Base-by-base conservation (phyloP, 2,888 invertebrate genomes). In the Bembecia ichneumoniformis region DNA sequence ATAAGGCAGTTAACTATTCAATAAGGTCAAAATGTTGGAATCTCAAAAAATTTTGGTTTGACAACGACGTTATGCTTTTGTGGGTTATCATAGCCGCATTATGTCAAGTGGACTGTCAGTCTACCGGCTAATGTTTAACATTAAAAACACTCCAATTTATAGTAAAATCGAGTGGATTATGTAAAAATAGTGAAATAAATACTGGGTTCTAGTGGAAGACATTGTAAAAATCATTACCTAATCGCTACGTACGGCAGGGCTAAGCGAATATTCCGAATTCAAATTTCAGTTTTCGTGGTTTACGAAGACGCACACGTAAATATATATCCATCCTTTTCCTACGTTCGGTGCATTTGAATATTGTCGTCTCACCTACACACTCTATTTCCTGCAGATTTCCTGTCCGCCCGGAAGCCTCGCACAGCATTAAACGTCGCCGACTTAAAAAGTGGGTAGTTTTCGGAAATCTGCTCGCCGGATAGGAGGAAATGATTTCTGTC, bases 401-500 rank as follows among this genome's bases (percentile, higher is more conserved):
- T 71, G 77, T 71, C 72, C 72, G 68, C 63, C 70, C 70, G 66
- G 64, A 55, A 59, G 64, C 54, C 57, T 57, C 56, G 58, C 60
- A 52, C 57, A 69, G 66, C 70, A 72, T 75, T 74, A 77, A 74
- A 72, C 74, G 79, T 73, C 75, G 77, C 58, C 57, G 72, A 71
- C 74, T 79, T 81, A 84, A 82, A 83, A 83, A 82, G 80, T 76
- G 80, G 81, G 77, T 79, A 80, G 77, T 77, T 74, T 74, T 72
- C 71, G 76, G 73, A 74, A 74, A 77, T 79, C 79, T 74, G 64
- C 62, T 68, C 67, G 58, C 66, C 67, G 82, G 74, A 73, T 67
- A 68, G 57, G 56, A 74, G 84, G 86, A 87, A 86, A 87, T 87
- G 76, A 81, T 81, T 77, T 77, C 82, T 79, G 82, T 81, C 81